These are phyloP conservation scores for Fregetta grallaria DNA, from an alignment of 2,113 vertebrate species.

Conservation along the genomic window DNA sequence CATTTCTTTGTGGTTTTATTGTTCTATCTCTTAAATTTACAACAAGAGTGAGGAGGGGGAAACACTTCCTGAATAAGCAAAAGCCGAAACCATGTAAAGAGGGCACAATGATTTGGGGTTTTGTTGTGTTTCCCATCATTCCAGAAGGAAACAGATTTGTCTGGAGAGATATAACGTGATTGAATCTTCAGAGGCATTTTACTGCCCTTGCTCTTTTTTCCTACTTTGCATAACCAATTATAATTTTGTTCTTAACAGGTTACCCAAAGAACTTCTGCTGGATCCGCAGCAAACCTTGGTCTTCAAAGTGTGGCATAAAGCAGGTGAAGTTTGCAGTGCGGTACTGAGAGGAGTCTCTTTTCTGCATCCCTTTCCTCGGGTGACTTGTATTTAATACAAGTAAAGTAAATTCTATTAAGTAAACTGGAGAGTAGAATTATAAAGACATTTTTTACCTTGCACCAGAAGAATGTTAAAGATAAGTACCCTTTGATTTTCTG, in stretches of 20 bases:
- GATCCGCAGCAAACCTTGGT: conserved; percentile 90
- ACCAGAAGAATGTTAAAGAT: not conserved
- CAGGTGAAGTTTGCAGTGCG: conserved; percentile 71
- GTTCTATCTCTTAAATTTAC: not conserved
- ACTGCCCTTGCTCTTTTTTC: not conserved
- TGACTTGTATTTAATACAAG: not conserved
- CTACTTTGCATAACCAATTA: not conserved
- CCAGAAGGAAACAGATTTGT: not conserved
- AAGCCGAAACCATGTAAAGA: not conserved
- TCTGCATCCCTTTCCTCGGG: not conserved
- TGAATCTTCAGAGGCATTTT: not conserved
- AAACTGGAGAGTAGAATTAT: not conserved
- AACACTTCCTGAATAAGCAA: not conserved
- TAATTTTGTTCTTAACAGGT: conserved; percentile 67
- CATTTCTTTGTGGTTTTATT: not conserved
- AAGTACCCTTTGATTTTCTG: not conserved
- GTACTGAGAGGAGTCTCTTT: not conserved
- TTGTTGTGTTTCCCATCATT: not conserved
- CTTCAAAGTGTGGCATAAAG: conserved; percentile 98
- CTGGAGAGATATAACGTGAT: not conserved
- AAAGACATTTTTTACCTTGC: not conserved
- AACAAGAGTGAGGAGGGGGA: not conserved
- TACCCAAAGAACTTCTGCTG: conserved; percentile 89
- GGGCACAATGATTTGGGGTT: not conserved
- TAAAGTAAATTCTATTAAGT: not conserved